Conservation (phyloP, 2,113 vertebrate species). For the Corythornis madagascariensis region DNA sequence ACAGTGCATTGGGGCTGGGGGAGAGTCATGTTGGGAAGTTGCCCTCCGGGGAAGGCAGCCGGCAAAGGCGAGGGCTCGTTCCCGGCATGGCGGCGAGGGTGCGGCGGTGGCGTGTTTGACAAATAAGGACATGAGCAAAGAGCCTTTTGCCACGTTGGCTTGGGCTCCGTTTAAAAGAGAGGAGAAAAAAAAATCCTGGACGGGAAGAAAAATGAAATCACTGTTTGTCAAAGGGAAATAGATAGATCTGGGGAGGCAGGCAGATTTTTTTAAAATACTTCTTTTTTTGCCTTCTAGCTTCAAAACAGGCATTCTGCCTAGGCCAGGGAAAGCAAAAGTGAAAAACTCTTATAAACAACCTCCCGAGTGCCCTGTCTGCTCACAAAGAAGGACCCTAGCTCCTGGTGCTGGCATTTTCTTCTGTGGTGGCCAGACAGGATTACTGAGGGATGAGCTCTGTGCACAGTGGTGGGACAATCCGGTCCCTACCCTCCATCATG, state of each 20-base stretch:
- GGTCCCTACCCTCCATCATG: accelerated
- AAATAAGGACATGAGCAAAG: slow-evolving; percentile 75
- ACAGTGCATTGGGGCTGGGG: neutral
- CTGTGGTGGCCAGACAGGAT: neutral
- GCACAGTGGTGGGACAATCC: neutral
- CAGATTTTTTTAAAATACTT: neutral
- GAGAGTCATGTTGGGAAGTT: slow-evolving; percentile 33
- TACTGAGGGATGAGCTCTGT: neutral
- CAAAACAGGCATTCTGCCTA: slow-evolving; percentile 12
- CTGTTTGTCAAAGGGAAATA: slow-evolving; percentile 67
- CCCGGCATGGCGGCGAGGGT: slow-evolving; percentile 40
- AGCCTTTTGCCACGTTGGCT: slow-evolving; percentile 69
- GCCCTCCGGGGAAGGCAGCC: neutral
- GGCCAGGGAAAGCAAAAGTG: neutral
- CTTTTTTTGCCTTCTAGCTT: slow-evolving; percentile 44
- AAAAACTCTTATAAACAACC: neutral
- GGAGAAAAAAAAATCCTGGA: slow-evolving; percentile 44
- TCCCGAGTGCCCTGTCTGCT: neutral
- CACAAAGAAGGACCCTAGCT: neutral
- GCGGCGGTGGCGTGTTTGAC: slow-evolving; percentile 58
- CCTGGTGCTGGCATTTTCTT: neutral
- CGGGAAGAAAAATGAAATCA: slow-evolving; percentile 62
- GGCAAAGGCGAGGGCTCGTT: neutral
- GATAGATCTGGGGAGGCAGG: slow-evolving; percentile 51
- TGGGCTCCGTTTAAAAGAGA: slow-evolving; percentile 52